Evolutionary conservation across 2,113 vertebrate genomes (phyloP), one percentile per base, ranked within the genome.

Genomic region (Cryptomyrus ogoouensis): DNA sequence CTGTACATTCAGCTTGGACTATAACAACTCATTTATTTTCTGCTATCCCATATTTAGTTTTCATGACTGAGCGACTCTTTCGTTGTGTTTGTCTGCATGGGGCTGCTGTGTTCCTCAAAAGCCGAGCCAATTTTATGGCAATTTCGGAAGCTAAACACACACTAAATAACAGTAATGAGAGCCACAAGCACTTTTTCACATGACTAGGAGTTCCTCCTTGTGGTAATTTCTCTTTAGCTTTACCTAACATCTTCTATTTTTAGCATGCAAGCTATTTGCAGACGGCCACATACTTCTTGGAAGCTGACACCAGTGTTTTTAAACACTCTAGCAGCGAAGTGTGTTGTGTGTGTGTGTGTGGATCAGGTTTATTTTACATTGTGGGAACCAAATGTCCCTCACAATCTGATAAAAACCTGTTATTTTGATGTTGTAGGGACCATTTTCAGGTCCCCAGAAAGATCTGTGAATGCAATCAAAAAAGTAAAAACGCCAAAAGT

Each of bases 91-190:
- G 19, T 24, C 42, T 84, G 39, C 21, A 39, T 46, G 24, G 2
- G 24, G 90, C 91, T 47, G 5, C 92, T 80, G 88, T 90, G 91
- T 92, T 94, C 92, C 93, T 93, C 90, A 90, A 91, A 88, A 93
- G 93, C 90, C 91, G 52, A 92, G 92, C 91, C 93, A 94, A 94
- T 95, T 95, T 95, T 93, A 94, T 94, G 93, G 92, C 91, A 92
- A 95, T 95, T 94, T 95, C 85, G 92, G 83, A 90, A 91, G 94
- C 93, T 94, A 93, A 94, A 92, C 93, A 94, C 94, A 92, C 94
- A 89, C 74, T 94, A 94, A 94, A 94, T 95, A 93, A 94, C 94
- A 92, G 91, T 94, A 94, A 95, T 92, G 94, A 94, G 92, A 90
- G 92, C 92, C 92, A 94, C 31, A 94, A 91, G 91, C 94, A 93